These are phyloP conservation scores for Galerucella nymphaeae DNA, from an alignment of 2,888 invertebrate genomes.

Conservation along the genomic window DNA sequence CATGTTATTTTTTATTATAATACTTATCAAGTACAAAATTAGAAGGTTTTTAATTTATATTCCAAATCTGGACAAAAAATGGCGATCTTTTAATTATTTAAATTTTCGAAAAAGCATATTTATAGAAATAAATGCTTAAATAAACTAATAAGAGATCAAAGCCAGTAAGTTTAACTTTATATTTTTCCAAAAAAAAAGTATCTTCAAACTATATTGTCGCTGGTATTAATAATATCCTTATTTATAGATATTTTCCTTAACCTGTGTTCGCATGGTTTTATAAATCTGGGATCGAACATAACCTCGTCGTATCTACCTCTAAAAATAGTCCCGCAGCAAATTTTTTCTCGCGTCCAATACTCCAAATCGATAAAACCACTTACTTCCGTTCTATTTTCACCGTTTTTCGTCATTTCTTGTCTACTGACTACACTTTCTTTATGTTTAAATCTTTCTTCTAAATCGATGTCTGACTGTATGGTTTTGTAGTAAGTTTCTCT, in stretches of 20 bases:
- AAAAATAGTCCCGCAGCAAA: slow-evolving; percentile 38
- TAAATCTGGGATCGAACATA: slow-evolving; percentile 32
- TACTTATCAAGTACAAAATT: too few species aligned
- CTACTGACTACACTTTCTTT: slow-evolving; percentile 2
- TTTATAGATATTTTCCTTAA: slow-evolving; percentile 5
- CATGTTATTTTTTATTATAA: too few species aligned
- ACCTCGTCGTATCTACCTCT: slow-evolving; percentile 33
- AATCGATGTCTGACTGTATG: slow-evolving; percentile 9
- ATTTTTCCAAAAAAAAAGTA: neutral
- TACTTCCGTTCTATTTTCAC: neutral
- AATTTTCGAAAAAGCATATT: too few species aligned
- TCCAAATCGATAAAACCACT: slow-evolving; percentile 38
- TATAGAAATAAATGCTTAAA: too few species aligned
- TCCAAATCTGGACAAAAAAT: too few species aligned
- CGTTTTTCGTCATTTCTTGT: slow-evolving; percentile 3
- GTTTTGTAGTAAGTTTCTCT: neutral
- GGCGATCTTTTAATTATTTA: too few species aligned
- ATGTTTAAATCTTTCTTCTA: neutral
- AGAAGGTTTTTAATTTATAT: too few species aligned
- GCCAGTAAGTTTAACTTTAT: too few species aligned
- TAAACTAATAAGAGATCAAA: too few species aligned
- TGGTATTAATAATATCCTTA: neutral
- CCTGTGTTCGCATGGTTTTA: slow-evolving; percentile 30
- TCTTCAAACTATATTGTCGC: neutral
- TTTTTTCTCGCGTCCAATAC: slow-evolving; percentile 38